A percentile compares a stretch with the other conserved stretches of the same genome.
These are phyloP conservation scores for Pangasius sanitwongsei DNA, from an alignment of 2,797 vertebrate genomes.

Conservation along the genomic window DNA sequence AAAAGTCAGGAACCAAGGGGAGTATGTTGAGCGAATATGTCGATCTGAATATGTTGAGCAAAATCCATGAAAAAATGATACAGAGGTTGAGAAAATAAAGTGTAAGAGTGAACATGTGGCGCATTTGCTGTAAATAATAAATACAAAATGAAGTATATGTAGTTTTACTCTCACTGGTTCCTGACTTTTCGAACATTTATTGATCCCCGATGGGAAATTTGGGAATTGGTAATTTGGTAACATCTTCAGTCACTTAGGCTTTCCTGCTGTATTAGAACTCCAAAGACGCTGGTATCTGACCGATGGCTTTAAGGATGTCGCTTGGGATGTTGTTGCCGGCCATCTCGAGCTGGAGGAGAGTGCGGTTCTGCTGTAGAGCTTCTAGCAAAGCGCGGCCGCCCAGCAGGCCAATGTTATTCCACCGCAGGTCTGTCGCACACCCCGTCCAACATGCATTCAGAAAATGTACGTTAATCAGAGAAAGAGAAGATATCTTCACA, in stretches of 20 bases:
- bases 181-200: background rate
- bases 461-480: background rate
- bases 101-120: background rate
- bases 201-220: background rate
- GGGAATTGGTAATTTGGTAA: background rate
- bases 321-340: constrained; percentile 92
- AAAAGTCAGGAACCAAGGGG: background rate
- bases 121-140: background rate
- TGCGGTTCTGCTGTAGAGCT: constrained; percentile 84
- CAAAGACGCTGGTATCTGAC: constrained; percentile 66
- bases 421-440: constrained; percentile 83
- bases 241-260: background rate
- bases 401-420: constrained; percentile 93
- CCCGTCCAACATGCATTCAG: background rate
- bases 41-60: background rate
- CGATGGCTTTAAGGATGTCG: constrained; percentile 86
- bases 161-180: background rate
- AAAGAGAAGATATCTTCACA: background rate
- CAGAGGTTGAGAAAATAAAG: background rate
- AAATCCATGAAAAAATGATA: background rate
- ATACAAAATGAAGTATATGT: background rate
- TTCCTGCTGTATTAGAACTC: background rate
- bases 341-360: constrained; percentile 82
- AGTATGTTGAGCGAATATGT: background rate
- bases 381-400: constrained; percentile 86